Evolutionary conservation across 2,888 invertebrate species (phyloP), one percentile per base, ranked within the genome.

Genomic region (Eupithecia subumbrata): DNA sequence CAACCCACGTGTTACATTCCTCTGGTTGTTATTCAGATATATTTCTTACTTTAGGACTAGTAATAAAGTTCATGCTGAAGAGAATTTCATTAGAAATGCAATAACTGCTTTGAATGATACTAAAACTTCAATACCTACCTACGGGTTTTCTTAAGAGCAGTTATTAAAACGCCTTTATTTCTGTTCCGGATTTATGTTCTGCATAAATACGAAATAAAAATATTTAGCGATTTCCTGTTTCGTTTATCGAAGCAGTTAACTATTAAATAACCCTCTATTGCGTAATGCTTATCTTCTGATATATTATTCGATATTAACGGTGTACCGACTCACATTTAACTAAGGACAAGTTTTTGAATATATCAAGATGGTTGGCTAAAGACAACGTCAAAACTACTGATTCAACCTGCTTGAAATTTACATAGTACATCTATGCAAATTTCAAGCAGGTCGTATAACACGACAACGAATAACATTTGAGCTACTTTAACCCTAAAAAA

Each of bases 1-100:
- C 82, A 60, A 71, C 80, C 82, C 82, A 82, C 81, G 80, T 81
- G 79, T 77, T 73, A 78, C 77, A 81, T 80, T 77, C 72, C 73
- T 72, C 71, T 71, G 69, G 73, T 77, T 74, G 74, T 78, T 79
- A 67, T 68, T 63, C 69, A 79, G 73, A 80, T 78, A 79, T 79
- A 76, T 66, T 73, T 73, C 48, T 74, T 72, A 70, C 48, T 75
- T 76, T 76, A 76, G 63, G 69, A 74, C 63, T 52, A 72, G 74
- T 74, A 75, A 72, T 79, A 77, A 77, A 77, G 76, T 74, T 73
- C 72, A 76, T 34, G 34, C 30, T 43, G 68, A 68, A 68, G 43
- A 43, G 22, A 67, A 40, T 68, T 45, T 68, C 68, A 68, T 68
- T 68, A 68, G 68, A 43, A 68, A 68, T 73, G 40, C 68, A 68